phyloP scores from a whole-genome alignment of 2,888 invertebrate genomes.

The Caenorhabditis parvicauda region DNA sequence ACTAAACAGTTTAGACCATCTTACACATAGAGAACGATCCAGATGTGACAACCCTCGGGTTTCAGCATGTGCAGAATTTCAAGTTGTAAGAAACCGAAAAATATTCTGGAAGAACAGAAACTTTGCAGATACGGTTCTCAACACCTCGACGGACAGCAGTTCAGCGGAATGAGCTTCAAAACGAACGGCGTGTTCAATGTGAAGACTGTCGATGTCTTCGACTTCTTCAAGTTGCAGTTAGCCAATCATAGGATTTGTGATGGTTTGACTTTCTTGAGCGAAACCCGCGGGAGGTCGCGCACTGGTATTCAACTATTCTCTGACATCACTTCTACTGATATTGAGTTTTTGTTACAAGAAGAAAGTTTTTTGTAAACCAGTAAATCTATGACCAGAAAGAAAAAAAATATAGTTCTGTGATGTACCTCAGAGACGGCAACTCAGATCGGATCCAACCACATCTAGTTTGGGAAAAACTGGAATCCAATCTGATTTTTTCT shows the following conservation, averaged over 20 bases:
- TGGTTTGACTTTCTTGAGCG: too few relatives aligned
- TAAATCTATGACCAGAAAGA: too few relatives aligned
- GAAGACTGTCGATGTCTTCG: slow-evolving; percentile 14
- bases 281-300: too few relatives aligned
- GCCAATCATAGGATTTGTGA: slow-evolving; percentile 20
- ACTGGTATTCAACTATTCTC: background rate
- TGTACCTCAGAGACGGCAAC: too few relatives aligned
- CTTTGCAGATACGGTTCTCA: background rate
- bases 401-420: too few relatives aligned
- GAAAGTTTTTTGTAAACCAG: too few relatives aligned
- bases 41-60: slow-evolving; percentile 13
- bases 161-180: slow-evolving; percentile 14
- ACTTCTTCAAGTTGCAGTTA: slow-evolving; percentile 22
- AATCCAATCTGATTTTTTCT: too few relatives aligned
- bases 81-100: background rate
- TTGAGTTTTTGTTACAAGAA: too few relatives aligned
- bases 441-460: too few relatives aligned
- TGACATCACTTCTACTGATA: background rate
- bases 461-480: too few relatives aligned
- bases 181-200: slow-evolving; percentile 16
- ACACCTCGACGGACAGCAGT: slow-evolving; percentile 1
- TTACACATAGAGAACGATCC: slow-evolving; percentile 25
- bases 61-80: slow-evolving; percentile 4
- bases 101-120: background rate
- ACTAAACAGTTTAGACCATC: slow-evolving; percentile 14